phyloP scores from a whole-genome alignment of 1,140 invertebrate genomes.

The Drosophila bocqueti region DNA sequence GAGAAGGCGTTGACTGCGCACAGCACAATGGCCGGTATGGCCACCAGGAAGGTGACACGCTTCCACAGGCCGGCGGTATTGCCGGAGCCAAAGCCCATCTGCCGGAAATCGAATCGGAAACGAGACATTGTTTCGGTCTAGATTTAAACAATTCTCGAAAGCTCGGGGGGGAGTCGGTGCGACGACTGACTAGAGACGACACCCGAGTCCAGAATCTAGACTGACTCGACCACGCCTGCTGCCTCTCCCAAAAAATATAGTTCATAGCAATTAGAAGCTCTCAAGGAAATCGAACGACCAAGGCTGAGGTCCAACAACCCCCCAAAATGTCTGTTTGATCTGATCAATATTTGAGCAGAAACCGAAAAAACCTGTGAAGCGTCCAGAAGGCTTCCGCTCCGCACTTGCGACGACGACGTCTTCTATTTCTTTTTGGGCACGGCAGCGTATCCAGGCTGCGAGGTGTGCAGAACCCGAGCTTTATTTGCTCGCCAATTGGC shows the following conservation, averaged over 20 bases:
- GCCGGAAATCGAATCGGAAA: conserved; percentile 17
- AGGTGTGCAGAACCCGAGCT: conserved; percentile 60
- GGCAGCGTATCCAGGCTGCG: conserved; percentile 37
- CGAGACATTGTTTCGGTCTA: conserved; percentile 14
- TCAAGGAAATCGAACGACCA: conserved; percentile 52
- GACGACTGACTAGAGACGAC: background rate
- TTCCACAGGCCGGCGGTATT: conserved; percentile 86
- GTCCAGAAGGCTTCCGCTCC: conserved; percentile 44
- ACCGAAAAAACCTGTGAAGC: conserved; percentile 32
- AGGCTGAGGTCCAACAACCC: conserved; percentile 47
- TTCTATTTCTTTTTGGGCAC: conserved; percentile 22
- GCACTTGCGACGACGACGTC: conserved; percentile 3
- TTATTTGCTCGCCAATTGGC: conserved; percentile 68
- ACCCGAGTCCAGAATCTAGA: background rate
- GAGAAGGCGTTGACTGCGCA: conserved; percentile 90
- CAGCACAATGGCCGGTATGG: conserved; percentile 88
- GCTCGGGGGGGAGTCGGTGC: background rate
- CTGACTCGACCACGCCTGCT: conserved; percentile 17
- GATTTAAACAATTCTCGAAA: conserved; percentile 3
- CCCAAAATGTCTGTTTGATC: conserved; percentile 21
- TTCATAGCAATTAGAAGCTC: conserved; percentile 66
- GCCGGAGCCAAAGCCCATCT: conserved; percentile 11
- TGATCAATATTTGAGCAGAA: conserved; percentile 39
- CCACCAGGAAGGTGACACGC: conserved; percentile 89
- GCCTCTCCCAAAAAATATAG: conserved; percentile 8